phyloP scores from a whole-genome alignment of 2,888 invertebrate species.

The Hypolimnas misippus region DNA sequence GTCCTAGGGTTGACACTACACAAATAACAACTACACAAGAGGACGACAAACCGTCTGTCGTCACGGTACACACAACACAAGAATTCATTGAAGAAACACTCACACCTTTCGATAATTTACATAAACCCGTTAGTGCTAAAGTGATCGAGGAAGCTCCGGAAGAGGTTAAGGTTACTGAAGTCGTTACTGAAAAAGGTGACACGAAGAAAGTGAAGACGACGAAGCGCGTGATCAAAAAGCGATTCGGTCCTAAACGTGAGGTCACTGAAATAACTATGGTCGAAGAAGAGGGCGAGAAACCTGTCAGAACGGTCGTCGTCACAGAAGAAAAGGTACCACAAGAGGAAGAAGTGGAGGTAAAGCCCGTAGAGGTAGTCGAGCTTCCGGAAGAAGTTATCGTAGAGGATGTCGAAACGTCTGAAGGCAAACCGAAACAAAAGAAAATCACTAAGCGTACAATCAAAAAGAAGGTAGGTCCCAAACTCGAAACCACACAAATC shows the following conservation, averaged over 20 bases:
- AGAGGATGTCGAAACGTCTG: conserved; percentile 55
- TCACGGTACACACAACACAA: conserved; percentile 42
- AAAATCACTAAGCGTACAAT: conserved; percentile 35
- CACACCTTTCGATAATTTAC: conserved; percentile 37
- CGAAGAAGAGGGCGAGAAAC: conserved; percentile 46
- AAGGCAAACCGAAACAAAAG: conserved; percentile 51
- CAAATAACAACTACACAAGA: conserved; percentile 44
- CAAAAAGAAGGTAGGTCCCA: conserved; percentile 43
- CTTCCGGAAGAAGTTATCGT: conserved; percentile 42
- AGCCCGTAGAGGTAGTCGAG: conserved; percentile 4
- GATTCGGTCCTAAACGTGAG: conserved; percentile 43
- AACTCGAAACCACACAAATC: conserved; percentile 52
- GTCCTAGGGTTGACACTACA: conserved; percentile 48
- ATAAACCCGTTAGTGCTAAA: conserved; percentile 15
- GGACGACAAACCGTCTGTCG: conserved; percentile 61
- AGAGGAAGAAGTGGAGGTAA: conserved; percentile 49
- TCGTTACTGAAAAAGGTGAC: neutral
- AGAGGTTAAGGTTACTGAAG: conserved; percentile 11
- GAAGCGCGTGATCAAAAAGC: conserved; percentile 48
- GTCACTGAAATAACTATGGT: conserved; percentile 47
- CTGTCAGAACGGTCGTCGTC: conserved; percentile 45
- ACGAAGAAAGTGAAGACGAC: conserved; percentile 2
- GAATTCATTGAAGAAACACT: conserved; percentile 39
- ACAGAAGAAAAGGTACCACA: conserved; percentile 41
- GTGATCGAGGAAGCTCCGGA: conserved; percentile 9